phyloP scores from a whole-genome alignment of 2,113 vertebrate species.

The Taurulus bubalis region DNA sequence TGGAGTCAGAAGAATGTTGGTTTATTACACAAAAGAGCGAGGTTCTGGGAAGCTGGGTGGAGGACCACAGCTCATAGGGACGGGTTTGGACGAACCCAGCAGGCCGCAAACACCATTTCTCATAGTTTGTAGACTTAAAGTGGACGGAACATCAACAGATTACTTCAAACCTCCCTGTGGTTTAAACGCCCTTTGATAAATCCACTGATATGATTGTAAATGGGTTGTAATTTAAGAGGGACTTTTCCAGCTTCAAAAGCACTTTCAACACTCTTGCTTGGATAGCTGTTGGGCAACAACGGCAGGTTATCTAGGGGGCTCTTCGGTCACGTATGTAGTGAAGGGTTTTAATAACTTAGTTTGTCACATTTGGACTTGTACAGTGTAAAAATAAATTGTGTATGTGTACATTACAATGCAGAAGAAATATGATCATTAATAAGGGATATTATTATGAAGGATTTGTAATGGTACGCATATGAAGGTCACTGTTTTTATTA shows the following conservation, averaged over 20 bases:
- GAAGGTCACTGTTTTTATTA: too few relatives aligned
- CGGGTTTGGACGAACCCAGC: slow-evolving; percentile 48
- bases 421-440: too few relatives aligned
- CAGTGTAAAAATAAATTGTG: too few relatives aligned
- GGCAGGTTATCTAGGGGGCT: background rate
- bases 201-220: slow-evolving; percentile 43
- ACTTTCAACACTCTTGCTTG: slow-evolving; percentile 2
- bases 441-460: too few relatives aligned
- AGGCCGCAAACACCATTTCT: slow-evolving; percentile 47
- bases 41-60: slow-evolving; percentile 56
- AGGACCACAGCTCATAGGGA: slow-evolving; percentile 58
- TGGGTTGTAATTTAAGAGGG: slow-evolving; percentile 45
- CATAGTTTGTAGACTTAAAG: slow-evolving; percentile 38
- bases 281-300: background rate
- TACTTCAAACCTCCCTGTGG: slow-evolving; percentile 55
- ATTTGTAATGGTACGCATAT: too few relatives aligned
- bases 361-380: too few relatives aligned
- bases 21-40: slow-evolving; percentile 48
- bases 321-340: background rate
- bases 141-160: slow-evolving; percentile 70
- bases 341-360: too few relatives aligned
- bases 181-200: slow-evolving; percentile 51
- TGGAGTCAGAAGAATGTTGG: slow-evolving; percentile 63
- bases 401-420: too few relatives aligned
- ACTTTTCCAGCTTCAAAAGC: slow-evolving; percentile 56